phyloP scores from a whole-genome alignment of 2,888 invertebrate genomes.

The Drosophila nr. medialis region DNA sequence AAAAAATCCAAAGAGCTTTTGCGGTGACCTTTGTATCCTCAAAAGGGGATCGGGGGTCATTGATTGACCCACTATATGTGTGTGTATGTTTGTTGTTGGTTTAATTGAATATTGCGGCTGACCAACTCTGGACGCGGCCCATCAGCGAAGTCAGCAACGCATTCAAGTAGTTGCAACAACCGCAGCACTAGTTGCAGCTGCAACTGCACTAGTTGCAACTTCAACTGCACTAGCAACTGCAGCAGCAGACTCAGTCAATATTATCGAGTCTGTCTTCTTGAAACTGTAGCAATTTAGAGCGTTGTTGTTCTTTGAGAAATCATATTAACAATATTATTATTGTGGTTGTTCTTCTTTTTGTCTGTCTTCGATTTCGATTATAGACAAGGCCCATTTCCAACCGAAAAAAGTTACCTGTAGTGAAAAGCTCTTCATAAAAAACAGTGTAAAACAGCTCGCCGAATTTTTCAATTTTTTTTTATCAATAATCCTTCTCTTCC shows the following conservation, averaged over 20 bases:
- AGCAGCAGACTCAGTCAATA: constrained; percentile 35
- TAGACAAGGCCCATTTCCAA: not conserved
- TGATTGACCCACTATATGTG: constrained; percentile 11
- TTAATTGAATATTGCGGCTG: constrained; percentile 70
- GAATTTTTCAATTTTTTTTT: not conserved
- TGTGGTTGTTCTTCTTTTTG: not conserved
- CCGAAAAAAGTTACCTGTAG: not conserved
- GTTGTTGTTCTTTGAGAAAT: not conserved
- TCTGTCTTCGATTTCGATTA: constrained; percentile 35
- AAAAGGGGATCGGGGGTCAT: not conserved
- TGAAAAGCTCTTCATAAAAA: not conserved
- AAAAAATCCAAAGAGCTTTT: constrained; percentile 41
- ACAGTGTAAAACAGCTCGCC: not conserved
- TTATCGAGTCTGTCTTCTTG: constrained; percentile 50
- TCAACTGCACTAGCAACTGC: constrained; percentile 10
- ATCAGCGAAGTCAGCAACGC: constrained; percentile 37
- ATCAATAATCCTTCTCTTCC: not conserved
- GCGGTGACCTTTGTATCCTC: constrained; percentile 61
- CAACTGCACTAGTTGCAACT: constrained; percentile 19
- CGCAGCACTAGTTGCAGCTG: constrained; percentile 26
- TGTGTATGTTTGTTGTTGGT: constrained; percentile 14
- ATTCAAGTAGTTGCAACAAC: constrained; percentile 23
- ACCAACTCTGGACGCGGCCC: constrained; percentile 51
- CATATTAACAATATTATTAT: constrained; percentile 1
- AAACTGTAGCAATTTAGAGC: constrained; percentile 31